A percentile compares a stretch with the other conserved stretches of the same genome.
Evolutionary conservation across 2,113 vertebrate species (phyloP).

Genomic region (Cyprinodon tularosa): DNA sequence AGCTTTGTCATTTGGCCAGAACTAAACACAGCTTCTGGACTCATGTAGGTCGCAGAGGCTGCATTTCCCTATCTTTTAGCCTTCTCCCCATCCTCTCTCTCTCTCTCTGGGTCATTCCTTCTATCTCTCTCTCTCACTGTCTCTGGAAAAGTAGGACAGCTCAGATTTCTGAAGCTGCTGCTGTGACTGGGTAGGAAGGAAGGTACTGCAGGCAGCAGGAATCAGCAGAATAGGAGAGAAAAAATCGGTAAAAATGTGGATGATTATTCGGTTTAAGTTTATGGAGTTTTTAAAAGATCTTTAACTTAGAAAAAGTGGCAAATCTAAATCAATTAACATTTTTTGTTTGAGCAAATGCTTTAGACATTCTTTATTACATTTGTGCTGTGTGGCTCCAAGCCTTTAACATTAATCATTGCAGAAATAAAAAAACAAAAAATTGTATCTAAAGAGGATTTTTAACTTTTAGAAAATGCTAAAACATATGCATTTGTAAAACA

Average conservation of each 20-base stretch:
- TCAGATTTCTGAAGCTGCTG: constrained; percentile 76
- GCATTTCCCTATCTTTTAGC: constrained; percentile 47
- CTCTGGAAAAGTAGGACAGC: constrained; percentile 81
- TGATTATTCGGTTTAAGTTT: background rate
- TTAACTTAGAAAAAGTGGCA: background rate
- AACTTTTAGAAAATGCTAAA: background rate
- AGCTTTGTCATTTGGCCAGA: constrained; percentile 64
- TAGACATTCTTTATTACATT: background rate
- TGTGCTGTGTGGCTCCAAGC: too few species aligned
- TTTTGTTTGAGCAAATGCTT: background rate
- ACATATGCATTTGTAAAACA: background rate
- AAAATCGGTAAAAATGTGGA: background rate
- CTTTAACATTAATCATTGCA: background rate
- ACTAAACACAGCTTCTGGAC: constrained; percentile 71
- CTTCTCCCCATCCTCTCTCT: constrained; percentile 8
- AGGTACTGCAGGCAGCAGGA: constrained; percentile 17
- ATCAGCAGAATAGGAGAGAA: constrained; percentile 25
- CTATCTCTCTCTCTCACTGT: constrained; percentile 34
- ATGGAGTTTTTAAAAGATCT: background rate
- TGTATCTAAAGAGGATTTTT: background rate
- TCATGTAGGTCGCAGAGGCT: constrained; percentile 83
- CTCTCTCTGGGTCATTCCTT: constrained; percentile 5
- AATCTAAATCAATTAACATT: background rate
- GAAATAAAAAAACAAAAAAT: background rate
- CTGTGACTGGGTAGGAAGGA: constrained; percentile 41